These are phyloP conservation scores for Anniella stebbinsi DNA, from an alignment of 2,797 vertebrate species.

Conservation along the genomic window DNA sequence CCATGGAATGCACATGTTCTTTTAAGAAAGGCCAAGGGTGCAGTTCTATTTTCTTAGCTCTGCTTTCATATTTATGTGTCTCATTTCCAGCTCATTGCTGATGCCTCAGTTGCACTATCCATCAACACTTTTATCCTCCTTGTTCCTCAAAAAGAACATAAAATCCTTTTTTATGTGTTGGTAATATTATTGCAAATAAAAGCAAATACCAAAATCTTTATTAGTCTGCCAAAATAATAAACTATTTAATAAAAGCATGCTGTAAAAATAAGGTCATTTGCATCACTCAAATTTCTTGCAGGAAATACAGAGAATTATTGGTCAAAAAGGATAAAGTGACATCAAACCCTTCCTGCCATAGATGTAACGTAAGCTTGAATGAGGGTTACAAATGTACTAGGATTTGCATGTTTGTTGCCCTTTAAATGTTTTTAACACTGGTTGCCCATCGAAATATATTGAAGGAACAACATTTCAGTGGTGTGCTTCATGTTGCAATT, in stretches of 20 bases:
- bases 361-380: constrained; percentile 70
- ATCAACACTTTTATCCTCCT: constrained; percentile 97
- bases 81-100: constrained; percentile 97
- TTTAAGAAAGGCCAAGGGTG: constrained; percentile 97
- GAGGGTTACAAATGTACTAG: constrained; percentile 74
- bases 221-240: constrained; percentile 94
- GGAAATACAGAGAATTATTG: constrained; percentile 84
- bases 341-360: constrained; percentile 79
- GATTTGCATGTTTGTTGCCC: constrained; percentile 73
- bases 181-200: constrained; percentile 95
- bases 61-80: constrained; percentile 98
- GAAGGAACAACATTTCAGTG: constrained; percentile 61
- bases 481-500: constrained; percentile 57
- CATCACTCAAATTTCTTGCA: constrained; percentile 86
- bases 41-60: constrained; percentile 89
- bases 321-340: constrained; percentile 83
- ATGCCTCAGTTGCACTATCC: constrained; percentile 92
- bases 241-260: constrained; percentile 93
- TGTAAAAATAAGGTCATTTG: constrained; percentile 92
- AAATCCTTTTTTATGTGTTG: constrained; percentile 93
- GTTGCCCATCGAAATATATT: constrained; percentile 45
- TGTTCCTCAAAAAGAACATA: constrained; percentile 93
- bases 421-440: constrained; percentile 71
- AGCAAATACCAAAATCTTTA: constrained; percentile 92
- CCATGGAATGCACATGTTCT: constrained; percentile 89